Conservation (phyloP, 2,113 vertebrate genomes). For the Gadus chalcogrammus region DNA sequence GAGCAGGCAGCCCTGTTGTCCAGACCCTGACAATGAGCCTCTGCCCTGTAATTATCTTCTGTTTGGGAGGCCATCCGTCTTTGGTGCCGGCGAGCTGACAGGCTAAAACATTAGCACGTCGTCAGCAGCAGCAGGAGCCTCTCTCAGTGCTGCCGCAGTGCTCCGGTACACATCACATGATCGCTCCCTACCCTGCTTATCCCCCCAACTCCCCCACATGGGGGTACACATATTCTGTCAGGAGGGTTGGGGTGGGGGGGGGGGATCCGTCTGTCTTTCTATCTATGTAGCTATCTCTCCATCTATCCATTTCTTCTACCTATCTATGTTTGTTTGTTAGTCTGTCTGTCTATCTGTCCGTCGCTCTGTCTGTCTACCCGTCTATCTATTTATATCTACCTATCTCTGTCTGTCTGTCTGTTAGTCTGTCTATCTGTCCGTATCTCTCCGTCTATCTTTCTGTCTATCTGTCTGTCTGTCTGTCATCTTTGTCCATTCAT, state of each 20-base stretch:
- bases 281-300: no score
- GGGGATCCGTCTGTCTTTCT: not conserved
- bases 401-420: no score
- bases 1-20: conserved; percentile 34
- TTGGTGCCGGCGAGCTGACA: conserved; percentile 51
- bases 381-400: no score
- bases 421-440: no score
- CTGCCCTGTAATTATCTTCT: conserved; percentile 60
- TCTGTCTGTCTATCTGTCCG: no score
- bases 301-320: no score
- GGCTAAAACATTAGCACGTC: conserved; percentile 62
- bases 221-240: conserved; percentile 43
- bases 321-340: no score
- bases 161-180: conserved; percentile 53
- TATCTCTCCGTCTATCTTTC: no score
- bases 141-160: conserved; percentile 38
- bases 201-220: conserved; percentile 31
- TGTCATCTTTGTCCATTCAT: no score
- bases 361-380: no score
- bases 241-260: conserved; percentile 16
- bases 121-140: conserved; percentile 45
- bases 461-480: no score
- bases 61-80: conserved; percentile 63
- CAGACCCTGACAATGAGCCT: conserved; percentile 46
- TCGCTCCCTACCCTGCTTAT: conserved; percentile 22